Evolutionary conservation across 2,113 vertebrate species (phyloP).

Genomic region (Cololabis saira): DNA sequence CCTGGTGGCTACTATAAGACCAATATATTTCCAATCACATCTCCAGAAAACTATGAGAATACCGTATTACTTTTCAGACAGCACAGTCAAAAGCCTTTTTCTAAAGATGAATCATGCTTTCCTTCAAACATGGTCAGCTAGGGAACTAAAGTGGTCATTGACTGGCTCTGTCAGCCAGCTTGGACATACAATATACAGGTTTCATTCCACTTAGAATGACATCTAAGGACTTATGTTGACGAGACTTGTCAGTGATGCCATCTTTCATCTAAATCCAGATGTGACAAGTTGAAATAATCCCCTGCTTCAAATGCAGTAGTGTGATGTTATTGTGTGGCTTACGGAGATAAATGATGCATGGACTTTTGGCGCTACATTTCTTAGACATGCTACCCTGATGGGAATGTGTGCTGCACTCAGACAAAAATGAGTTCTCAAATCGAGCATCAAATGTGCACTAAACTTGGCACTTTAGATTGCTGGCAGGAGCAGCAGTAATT

Average conservation of each 20-base stretch:
- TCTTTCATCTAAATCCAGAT: conserved; percentile 42
- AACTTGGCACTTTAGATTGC: conserved; percentile 16
- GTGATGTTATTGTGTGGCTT: conserved; percentile 29
- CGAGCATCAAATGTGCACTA: conserved; percentile 17
- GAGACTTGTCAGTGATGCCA: conserved; percentile 25
- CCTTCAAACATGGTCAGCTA: conserved; percentile 25
- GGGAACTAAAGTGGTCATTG: conserved; percentile 37
- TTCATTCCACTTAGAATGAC: conserved; percentile 29
- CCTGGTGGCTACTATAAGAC: conserved; percentile 5
- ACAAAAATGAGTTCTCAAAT: neutral
- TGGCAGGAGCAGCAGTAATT: conserved; percentile 10
- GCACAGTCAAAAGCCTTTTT: conserved; percentile 49
- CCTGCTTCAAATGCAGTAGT: conserved; percentile 35
- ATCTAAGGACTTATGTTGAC: conserved; percentile 28
- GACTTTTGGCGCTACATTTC: conserved; percentile 43
- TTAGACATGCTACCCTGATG: conserved; percentile 18
- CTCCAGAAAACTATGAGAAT: conserved; percentile 21
- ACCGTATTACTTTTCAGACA: conserved; percentile 44
- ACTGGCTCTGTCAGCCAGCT: conserved; percentile 24
- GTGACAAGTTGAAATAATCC: conserved; percentile 45
- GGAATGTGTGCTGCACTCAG: conserved; percentile 15
- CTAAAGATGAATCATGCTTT: conserved; percentile 53
- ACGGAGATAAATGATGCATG: conserved; percentile 42
- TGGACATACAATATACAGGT: neutral
- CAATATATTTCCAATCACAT: conserved; percentile 28